These are phyloP conservation scores for Hippopotamyrus pictus DNA, from an alignment of 2,797 vertebrate genomes.

Conservation along the genomic window DNA sequence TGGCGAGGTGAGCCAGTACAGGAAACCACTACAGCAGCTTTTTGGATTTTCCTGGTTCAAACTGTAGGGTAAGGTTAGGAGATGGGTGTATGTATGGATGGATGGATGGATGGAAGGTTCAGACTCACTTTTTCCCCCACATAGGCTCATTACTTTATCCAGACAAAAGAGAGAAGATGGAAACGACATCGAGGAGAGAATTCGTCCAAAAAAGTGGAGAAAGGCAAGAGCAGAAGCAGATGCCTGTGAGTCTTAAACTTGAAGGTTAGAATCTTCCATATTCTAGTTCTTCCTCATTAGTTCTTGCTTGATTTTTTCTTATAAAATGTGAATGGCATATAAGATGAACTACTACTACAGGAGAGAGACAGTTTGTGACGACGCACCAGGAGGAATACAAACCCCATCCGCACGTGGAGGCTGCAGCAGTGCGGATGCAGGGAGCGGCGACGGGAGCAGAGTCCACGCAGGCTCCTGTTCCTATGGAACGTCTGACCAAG, in stretches of 20 bases:
- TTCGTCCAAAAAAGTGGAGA: conserved; percentile 42
- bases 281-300: background rate
- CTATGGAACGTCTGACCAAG: conserved; percentile 44
- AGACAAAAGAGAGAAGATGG: conserved; percentile 53
- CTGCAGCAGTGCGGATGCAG: conserved; percentile 29
- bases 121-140: background rate
- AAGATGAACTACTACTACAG: conserved; percentile 35
- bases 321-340: background rate
- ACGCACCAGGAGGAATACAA: conserved; percentile 47
- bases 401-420: conserved; percentile 31
- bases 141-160: conserved; percentile 57
- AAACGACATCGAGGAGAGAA: conserved; percentile 55
- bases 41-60: background rate
- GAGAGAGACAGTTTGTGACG: conserved; percentile 37
- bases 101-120: background rate
- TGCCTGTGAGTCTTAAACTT: conserved; percentile 36
- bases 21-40: background rate
- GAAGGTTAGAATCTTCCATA: conserved; percentile 35
- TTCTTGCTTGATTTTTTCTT: background rate
- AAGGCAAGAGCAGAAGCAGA: conserved; percentile 40
- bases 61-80: background rate
- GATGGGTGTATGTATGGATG: background rate
- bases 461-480: background rate
- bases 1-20: background rate
- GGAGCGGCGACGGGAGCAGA: conserved; percentile 10